Evolutionary conservation across 2,113 vertebrate species (phyloP), one percentile per base, ranked within the genome.

Genomic region (Loxodonta africana): DNA sequence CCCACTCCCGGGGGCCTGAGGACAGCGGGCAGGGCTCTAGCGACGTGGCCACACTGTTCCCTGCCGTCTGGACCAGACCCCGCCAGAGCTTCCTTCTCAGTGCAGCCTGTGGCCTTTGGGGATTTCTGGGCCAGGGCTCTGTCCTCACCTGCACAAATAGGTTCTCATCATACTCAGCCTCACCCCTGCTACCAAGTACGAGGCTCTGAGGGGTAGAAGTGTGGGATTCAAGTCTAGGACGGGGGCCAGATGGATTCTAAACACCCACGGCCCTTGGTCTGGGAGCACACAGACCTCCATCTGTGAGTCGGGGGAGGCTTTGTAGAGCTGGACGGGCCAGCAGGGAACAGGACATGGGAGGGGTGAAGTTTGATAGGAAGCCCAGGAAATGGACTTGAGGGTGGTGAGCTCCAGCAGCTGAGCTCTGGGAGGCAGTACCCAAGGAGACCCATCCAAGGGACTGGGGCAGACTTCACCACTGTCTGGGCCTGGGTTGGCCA

Each of bases 111-210:
- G 46, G 67, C 28, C 65, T n/a, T 25, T 1, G 2, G 44, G 71
- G 77, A 1, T 10, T n/a, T 23, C 17, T 0, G 33, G 28, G 2
- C 65, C 8, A 14, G 6, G 41, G n/a, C 44, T 15, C 77, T 17
- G 0, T 1, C 12, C 65, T 71, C 0, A 9, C 33, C 67, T 23
- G 67, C 6, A 6, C 21, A 0, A 1, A 21, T 21, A 9, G 46
- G 63, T 2, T 5, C 28, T 1, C 6, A 20, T 23, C 5, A 5
- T 2, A 7, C 44, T 21, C 6, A 6, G 1, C 51, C 17, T 25
- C 21, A 0, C 12, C 44, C 23, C 6, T 0, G 63, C 28, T 1
- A 2, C 33, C 6, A 12, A 0, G 0, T 1, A 6, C 48, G 0
- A 14, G 51, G n/a, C 46, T 11, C 7, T 2, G 7, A n/a, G 53